Base-by-base conservation (phyloP, 2,888 invertebrate genomes). In the Galerucella nymphaeae region DNA sequence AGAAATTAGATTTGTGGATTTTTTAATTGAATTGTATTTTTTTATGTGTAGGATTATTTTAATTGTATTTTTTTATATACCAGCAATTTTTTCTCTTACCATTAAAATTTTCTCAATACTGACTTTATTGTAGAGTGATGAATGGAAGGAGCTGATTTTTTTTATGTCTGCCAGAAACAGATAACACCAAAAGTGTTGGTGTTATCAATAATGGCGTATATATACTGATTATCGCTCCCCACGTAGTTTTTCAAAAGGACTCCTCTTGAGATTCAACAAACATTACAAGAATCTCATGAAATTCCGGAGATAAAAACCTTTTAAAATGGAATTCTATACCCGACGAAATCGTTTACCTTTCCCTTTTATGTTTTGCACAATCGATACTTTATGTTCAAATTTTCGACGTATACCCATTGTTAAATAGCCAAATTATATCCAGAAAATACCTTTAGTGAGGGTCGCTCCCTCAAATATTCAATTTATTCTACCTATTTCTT, bases 181-280 rank as follows among this genome's bases (percentile, higher is more conserved):
- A 69, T 63, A 63, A 63, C 69, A 62, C 62, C 62, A 18, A 55
- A 62, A 23, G 62, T 53, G 69, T 69, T 63, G 42, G 62, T 53
- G 69, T 69, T 69, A 69, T 69, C 55, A 63, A 63, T 55, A 55
- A 63, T 55, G 62, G 48, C 57, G 69, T 63, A 69, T 18, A 48
- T 62, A 59, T 69, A 50, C 59, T 63, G 69, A 69, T 69, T 69
- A 69, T 69, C 69, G 69, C 63, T 69, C 62, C 63, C 62, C 20
- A 63, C 62, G 62, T 63, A 62, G 18, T 69, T 69, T 63, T 69
- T 62, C 66, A 66, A 66, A 63, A 69, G 63, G 30, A 69, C 63
- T 58, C 14, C 57, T 64, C 63, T 62, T 13, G 57, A 70, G 69
- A 69, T 69, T 63, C 55, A 45, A 63, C 63, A 69, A 45, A 69